A percentile compares a stretch with the other conserved stretches of the same genome.
These are phyloP conservation scores for Bombylius discolor DNA, from an alignment of 2,888 invertebrate genomes.

Conservation along the genomic window DNA sequence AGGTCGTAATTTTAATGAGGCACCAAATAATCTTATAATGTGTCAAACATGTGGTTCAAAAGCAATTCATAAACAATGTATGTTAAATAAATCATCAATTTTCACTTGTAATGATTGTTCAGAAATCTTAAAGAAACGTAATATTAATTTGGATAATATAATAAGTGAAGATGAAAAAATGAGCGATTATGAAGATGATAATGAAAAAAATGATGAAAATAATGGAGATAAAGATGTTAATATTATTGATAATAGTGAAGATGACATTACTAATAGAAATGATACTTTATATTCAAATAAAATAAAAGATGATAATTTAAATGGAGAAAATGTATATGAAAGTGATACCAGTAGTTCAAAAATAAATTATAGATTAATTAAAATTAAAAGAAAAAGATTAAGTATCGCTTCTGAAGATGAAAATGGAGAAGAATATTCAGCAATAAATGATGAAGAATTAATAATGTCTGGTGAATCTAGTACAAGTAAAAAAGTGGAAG, in stretches of 20 bases:
- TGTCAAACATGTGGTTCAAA: slow-evolving; percentile 27
- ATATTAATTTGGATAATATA: background rate
- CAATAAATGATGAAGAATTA: background rate
- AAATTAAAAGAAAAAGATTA: background rate
- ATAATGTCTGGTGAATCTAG: too few relatives aligned
- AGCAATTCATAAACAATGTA: slow-evolving; percentile 15
- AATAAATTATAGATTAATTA: background rate
- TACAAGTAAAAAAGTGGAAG: background rate
- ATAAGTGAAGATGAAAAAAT: background rate
- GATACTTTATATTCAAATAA: background rate
- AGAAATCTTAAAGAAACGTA: background rate
- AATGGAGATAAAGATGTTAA: slow-evolving; percentile 3
- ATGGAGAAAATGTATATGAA: background rate
- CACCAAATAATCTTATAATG: slow-evolving; percentile 14
- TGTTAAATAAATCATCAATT: background rate
- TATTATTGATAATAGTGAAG: background rate
- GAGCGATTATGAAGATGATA: background rate
- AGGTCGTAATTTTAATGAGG: slow-evolving; percentile 36
- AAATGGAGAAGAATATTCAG: background rate
- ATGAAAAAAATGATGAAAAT: background rate
- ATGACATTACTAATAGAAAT: background rate
- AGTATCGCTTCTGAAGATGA: background rate
- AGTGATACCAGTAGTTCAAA: too few relatives aligned
- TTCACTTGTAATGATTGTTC: slow-evolving; percentile 9
- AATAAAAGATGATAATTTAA: background rate